phyloP scores from a whole-genome alignment of 2,888 invertebrate species.

The Tanytarsus gracilentus region DNA sequence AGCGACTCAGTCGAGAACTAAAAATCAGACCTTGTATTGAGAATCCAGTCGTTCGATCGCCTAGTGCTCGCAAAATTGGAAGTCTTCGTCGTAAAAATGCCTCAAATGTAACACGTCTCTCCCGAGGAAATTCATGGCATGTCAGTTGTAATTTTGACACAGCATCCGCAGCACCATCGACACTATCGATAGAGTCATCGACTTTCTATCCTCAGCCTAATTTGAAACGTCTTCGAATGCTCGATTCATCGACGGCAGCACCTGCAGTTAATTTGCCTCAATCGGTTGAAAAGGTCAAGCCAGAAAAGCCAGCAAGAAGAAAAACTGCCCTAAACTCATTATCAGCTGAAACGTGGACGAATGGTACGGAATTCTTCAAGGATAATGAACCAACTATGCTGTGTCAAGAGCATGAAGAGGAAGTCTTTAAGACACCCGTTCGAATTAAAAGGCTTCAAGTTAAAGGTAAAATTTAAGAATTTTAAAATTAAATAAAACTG shows the following conservation, averaged over 20 bases:
- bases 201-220: slow-evolving; percentile 48
- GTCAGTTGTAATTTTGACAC: no score
- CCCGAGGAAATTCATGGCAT: slow-evolving; percentile 58
- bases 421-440: slow-evolving; percentile 20
- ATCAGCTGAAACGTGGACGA: slow-evolving; percentile 40
- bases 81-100: slow-evolving; percentile 51
- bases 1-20: slow-evolving; percentile 59
- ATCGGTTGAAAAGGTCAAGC: slow-evolving; percentile 20
- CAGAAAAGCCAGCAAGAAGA: slow-evolving; percentile 18
- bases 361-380: slow-evolving; percentile 42
- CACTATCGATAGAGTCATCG: slow-evolving; percentile 27
- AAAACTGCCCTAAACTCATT: slow-evolving; percentile 29
- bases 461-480: neutral
- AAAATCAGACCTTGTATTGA: slow-evolving; percentile 63
- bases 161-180: slow-evolving; percentile 29
- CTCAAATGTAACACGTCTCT: slow-evolving; percentile 44
- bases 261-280: slow-evolving; percentile 30
- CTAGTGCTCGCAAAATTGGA: slow-evolving; percentile 73
- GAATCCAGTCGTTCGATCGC: slow-evolving; percentile 63
- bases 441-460: neutral
- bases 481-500: no score
- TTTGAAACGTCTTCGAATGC: slow-evolving; percentile 47
- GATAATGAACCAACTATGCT: slow-evolving; percentile 9
- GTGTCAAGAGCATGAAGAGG: neutral
- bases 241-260: slow-evolving; percentile 35